Evolutionary conservation across 2,797 vertebrate species (phyloP).

Genomic region (Silurus aristotelis): DNA sequence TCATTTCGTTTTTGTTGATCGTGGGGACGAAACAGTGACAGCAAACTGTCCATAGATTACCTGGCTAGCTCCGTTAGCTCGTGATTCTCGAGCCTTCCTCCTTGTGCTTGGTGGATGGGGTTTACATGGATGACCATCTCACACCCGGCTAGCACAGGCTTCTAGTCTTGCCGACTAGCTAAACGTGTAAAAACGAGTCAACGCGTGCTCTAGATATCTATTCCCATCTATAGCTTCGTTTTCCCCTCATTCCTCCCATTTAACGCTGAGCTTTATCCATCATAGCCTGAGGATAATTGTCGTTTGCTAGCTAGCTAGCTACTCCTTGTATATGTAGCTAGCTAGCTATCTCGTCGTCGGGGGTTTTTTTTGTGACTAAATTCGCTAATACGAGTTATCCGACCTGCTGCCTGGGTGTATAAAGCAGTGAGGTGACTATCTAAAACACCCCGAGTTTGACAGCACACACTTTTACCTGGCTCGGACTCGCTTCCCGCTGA

Average conservation of each 20-base stretch:
- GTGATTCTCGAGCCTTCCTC: neutral
- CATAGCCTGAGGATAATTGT: neutral
- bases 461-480: constrained; percentile 60
- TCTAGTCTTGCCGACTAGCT: neutral
- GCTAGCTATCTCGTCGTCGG: neutral
- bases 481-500: constrained; percentile 38
- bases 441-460: neutral
- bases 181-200: neutral
- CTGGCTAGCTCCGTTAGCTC: constrained; percentile 3
- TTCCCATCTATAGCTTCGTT: too few species aligned
- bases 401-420: neutral
- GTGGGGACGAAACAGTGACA: neutral
- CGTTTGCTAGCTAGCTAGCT: constrained; percentile 19
- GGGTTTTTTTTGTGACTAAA: neutral
- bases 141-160: constrained; percentile 9
- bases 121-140: constrained; percentile 26
- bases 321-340: neutral
- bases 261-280: neutral
- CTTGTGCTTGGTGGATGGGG: neutral
- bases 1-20: neutral
- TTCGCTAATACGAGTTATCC: neutral
- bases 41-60: neutral
- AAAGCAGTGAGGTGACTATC: neutral
- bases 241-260: neutral
- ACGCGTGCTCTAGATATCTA: neutral